phyloP scores from a whole-genome alignment of 2,797 vertebrate species.

The Sandelia bainsii region DNA sequence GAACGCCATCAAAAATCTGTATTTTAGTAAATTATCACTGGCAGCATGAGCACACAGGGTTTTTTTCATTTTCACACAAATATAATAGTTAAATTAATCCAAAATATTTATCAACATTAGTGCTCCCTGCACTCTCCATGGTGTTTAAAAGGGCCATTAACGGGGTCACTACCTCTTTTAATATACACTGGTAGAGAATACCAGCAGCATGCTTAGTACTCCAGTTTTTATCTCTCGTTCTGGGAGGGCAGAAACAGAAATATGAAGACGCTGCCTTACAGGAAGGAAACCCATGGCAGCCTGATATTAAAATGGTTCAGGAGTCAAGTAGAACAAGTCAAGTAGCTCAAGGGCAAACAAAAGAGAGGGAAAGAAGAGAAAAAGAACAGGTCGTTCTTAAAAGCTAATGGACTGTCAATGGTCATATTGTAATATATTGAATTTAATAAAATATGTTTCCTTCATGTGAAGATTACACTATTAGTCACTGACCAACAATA shows the following conservation, averaged over 20 bases:
- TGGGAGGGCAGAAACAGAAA: conserved; percentile 67
- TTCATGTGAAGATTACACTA: conserved; percentile 48
- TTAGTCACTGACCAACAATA: conserved; percentile 45
- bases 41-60: not conserved
- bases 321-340: conserved; percentile 84
- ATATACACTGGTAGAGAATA: conserved; percentile 43
- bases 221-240: conserved; percentile 58
- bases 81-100: conserved; percentile 20
- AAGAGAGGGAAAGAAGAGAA: conserved; percentile 62
- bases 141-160: conserved; percentile 53
- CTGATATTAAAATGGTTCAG: conserved; percentile 84
- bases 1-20: not conserved
- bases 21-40: not conserved
- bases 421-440: conserved; percentile 67
- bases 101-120: conserved; percentile 37
- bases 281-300: conserved; percentile 75
- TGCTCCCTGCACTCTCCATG: not conserved
- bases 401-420: conserved; percentile 80
- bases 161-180: conserved; percentile 60
- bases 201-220: conserved; percentile 23
- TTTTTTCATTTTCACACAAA: conserved; percentile 28
- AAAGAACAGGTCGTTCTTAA: conserved; percentile 76
- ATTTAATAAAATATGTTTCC: conserved; percentile 70
- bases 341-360: conserved; percentile 78
- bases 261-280: conserved; percentile 71